Conservation (phyloP, 1,140 invertebrate species). For the Galleria mellonella region DNA sequence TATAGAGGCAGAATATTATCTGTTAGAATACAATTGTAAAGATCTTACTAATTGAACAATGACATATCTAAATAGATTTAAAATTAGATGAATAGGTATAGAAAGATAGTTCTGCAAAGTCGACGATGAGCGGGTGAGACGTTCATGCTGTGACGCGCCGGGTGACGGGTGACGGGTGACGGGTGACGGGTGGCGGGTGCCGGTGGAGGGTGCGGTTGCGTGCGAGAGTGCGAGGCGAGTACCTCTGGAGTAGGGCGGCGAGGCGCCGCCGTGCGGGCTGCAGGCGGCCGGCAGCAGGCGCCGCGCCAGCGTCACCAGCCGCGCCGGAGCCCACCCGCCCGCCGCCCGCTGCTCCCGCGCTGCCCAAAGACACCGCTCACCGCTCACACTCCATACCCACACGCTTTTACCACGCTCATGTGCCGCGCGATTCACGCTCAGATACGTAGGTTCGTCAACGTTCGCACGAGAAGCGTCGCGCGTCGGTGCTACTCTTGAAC, state of each 20-base stretch:
- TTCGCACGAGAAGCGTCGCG: too few relatives aligned
- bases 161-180: constrained; percentile 7
- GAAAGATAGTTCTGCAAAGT: neutral
- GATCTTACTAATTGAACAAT: too few relatives aligned
- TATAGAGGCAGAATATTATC: too few relatives aligned
- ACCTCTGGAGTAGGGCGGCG: constrained; percentile 82
- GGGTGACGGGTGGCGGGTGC: constrained; percentile 6
- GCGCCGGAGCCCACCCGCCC: constrained; percentile 72
- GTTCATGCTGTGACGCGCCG: constrained; percentile 7
- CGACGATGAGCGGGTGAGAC: neutral
- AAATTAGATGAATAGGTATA: too few relatives aligned
- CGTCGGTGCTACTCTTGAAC: too few relatives aligned
- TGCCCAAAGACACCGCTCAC: constrained; percentile 64
- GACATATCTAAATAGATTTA: too few relatives aligned
- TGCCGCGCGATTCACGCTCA: constrained; percentile 15
- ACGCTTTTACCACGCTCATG: constrained; percentile 26
- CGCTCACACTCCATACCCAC: constrained; percentile 66
- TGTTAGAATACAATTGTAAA: too few relatives aligned
- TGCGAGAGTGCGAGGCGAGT: too few relatives aligned
- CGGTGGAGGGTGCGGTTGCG: constrained; percentile 1
- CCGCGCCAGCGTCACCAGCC: constrained; percentile 73
- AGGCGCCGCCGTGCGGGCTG: constrained; percentile 81
- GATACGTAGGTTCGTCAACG: too few relatives aligned
- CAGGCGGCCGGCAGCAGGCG: constrained; percentile 82
- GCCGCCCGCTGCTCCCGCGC: constrained; percentile 61